A percentile compares a stretch with the other conserved stretches of the same genome.
Conservation (phyloP, 2,888 invertebrate genomes). For the Morinoia aosen region DNA sequence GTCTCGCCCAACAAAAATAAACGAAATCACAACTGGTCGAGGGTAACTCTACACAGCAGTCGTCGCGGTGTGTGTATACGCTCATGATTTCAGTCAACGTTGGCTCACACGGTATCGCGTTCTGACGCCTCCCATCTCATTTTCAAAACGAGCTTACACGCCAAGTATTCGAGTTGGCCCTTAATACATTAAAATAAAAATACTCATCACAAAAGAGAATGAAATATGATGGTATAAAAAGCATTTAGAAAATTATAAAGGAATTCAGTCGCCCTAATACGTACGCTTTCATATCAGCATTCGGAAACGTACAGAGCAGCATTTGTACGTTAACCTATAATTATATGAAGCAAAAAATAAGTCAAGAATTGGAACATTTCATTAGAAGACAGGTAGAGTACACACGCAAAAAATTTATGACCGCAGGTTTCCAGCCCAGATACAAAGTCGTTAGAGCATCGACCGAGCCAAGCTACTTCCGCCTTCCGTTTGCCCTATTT, state of each 20-base stretch:
- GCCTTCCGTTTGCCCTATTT: constrained; percentile 27
- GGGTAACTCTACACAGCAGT: not conserved
- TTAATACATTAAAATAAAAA: not conserved
- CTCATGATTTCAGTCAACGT: not conserved
- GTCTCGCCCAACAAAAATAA: not conserved
- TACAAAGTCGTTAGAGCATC: not conserved
- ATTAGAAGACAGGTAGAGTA: not conserved
- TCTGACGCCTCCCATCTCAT: not conserved
- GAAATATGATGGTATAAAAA: not conserved
- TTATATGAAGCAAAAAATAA: not conserved
- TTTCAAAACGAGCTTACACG: not conserved
- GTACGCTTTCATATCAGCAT: not conserved
- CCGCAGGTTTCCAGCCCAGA: constrained; percentile 3
- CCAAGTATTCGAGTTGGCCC: not conserved
- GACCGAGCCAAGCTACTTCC: not conserved
- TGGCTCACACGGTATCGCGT: not conserved
- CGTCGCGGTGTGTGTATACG: not conserved
- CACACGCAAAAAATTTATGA: not conserved
- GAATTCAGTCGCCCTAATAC: not conserved
- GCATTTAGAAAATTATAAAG: not conserved
- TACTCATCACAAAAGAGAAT: not conserved
- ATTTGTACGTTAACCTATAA: not conserved
- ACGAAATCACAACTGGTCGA: not conserved
- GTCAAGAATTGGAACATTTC: not conserved
- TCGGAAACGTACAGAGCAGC: not conserved